A percentile compares a stretch with the other conserved stretches of the same genome.
phyloP scores from a whole-genome alignment of 1,140 invertebrate species.

The Chymomyza costata region DNA sequence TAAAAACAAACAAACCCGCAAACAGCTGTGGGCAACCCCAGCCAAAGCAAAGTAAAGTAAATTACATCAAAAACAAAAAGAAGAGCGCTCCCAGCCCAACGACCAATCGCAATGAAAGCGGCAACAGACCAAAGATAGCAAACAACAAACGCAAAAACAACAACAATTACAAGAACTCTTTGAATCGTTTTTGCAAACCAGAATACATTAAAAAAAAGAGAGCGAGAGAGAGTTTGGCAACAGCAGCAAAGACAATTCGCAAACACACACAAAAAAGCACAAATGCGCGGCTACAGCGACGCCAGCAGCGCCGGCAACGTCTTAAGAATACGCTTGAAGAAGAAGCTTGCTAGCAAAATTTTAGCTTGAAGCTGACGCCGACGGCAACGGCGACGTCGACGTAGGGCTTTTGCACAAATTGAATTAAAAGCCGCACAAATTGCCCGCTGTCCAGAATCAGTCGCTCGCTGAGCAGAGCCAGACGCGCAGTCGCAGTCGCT shows the following conservation, averaged over 20 bases:
- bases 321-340: conserved; percentile 40
- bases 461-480: conserved; percentile 23
- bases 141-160: not conserved
- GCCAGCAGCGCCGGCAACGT: conserved; percentile 37
- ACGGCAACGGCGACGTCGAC: conserved; percentile 7
- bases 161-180: conserved; percentile 24
- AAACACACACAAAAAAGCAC: conserved; percentile 38
- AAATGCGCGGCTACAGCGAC: not conserved
- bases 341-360: conserved; percentile 44
- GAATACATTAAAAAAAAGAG: conserved; percentile 33
- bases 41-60: conserved; percentile 35
- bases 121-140: not conserved
- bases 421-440: conserved; percentile 31
- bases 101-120: not conserved
- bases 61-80: conserved; percentile 40
- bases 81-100: conserved; percentile 4
- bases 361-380: conserved; percentile 28
- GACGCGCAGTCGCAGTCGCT: conserved; percentile 23
- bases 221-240: conserved; percentile 30
- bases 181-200: conserved; percentile 54
- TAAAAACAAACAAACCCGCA: conserved; percentile 21
- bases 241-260: conserved; percentile 44
- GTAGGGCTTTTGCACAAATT: conserved; percentile 40
- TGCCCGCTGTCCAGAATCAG: conserved; percentile 32
- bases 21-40: conserved; percentile 59